Conservation (phyloP, 2,888 invertebrate species). For the Aphrophora alni region DNA sequence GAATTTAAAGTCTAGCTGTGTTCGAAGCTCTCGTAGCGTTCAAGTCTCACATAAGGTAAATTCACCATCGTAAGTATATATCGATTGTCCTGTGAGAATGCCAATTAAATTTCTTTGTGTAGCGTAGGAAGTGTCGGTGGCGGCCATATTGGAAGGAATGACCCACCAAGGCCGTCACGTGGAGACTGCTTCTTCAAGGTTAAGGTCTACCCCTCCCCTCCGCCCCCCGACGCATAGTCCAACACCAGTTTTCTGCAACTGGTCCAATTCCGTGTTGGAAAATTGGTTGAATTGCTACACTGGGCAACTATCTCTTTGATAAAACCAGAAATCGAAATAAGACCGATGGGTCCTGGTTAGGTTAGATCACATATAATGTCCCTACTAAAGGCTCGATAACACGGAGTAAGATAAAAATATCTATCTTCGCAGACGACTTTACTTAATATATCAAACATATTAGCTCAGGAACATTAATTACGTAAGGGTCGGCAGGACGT, state of each 20-base stretch:
- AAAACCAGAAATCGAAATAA: too few species aligned
- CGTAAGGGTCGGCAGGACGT: too few species aligned
- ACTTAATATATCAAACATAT: too few species aligned
- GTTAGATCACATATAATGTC: too few species aligned
- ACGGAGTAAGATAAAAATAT: too few species aligned
- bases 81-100: conserved; percentile 4
- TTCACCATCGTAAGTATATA: background rate
- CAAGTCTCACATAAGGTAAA: background rate
- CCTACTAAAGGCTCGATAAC: too few species aligned
- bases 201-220: background rate
- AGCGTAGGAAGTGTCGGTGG: conserved; percentile 15
- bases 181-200: conserved; percentile 18
- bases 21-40: too few species aligned
- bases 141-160: conserved; percentile 38
- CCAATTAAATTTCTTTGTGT: conserved; percentile 7
- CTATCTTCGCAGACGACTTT: too few species aligned
- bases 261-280: background rate
- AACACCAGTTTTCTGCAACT: background rate
- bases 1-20: too few species aligned
- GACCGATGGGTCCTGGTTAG: too few species aligned
- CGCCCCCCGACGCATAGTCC: background rate
- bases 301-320: too few species aligned
- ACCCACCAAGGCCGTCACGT: conserved; percentile 37
- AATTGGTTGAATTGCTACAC: background rate
- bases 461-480: too few species aligned